Evolutionary conservation across 2,797 vertebrate species (phyloP), one percentile per base, ranked within the genome.

Genomic region (Malacoctenus gilli): DNA sequence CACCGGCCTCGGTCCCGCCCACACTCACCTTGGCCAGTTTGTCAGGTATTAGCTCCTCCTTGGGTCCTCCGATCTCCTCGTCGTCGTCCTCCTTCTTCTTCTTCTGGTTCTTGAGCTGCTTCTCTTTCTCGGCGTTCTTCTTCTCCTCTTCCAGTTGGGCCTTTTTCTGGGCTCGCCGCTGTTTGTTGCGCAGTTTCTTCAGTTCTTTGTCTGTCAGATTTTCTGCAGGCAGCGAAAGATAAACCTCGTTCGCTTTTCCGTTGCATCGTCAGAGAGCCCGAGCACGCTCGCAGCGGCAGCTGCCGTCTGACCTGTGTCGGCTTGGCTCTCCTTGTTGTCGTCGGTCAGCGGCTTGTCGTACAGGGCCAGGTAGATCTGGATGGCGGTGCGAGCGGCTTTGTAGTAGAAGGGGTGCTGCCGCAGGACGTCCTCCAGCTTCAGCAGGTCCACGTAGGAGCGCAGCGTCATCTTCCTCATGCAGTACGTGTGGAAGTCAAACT

Each of bases 391-490:
- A 28, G 97, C 96, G 18, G 97, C 96, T 89, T 95, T 98, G 90
- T 95, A 97, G 89, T 98, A 99, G 93, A 99, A 99, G 0, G 97
- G 96, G 86, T 99, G 97, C 67, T 95, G 95, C 20, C 97, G 94
- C 73, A 99, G 94, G 3, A 98, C 95, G 20, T 99, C 97, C 90
- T 99, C 97, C 81, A 99, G 87, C 86, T 98, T 98, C 79, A 99
- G 79, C 61, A 99, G 94, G 91, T 99, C 96, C 92, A 99, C 96
- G 0, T 99, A 99, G 25, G 97, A 98, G 82, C 97, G 93, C 75
- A 99, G 92, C 4, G 97, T 99, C 91, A 99, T 98, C 92, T 99
- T 99, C 86, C 97, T 94, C 97, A 99, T 99, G 81, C 97, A 99
- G 89, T 99, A 99, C 3, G 97, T 99, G 79, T 99, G 97, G 87